Evolutionary conservation across 2,113 vertebrate species (phyloP).

Genomic region (Oxygymnocypris stewartii): DNA sequence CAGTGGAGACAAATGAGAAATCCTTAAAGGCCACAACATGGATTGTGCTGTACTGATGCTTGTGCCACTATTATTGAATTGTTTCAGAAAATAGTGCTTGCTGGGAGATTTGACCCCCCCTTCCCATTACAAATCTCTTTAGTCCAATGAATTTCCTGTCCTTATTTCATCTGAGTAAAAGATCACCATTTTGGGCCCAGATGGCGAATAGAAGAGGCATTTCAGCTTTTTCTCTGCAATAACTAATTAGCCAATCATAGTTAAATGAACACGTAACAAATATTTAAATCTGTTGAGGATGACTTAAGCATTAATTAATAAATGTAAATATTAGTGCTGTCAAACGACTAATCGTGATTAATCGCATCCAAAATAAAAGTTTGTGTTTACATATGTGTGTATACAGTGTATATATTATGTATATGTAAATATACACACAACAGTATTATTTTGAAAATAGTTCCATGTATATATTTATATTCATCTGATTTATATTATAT

Average conservation of each 20-base stretch:
- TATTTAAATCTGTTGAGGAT: not conserved
- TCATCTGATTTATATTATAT: too few species aligned
- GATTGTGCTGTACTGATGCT: constrained; percentile 21
- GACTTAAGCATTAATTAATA: not conserved
- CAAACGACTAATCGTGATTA: too few species aligned
- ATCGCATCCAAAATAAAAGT: too few species aligned
- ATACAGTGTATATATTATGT: too few species aligned
- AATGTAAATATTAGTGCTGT: too few species aligned
- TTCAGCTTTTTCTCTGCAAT: not conserved
- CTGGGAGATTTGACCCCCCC: not conserved
- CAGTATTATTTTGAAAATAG: too few species aligned
- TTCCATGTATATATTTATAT: too few species aligned
- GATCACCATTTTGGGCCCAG: constrained; percentile 20
- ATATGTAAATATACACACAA: too few species aligned
- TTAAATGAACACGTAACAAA: too few species aligned
- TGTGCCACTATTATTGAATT: not conserved
- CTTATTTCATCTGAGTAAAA: constrained; percentile 46
- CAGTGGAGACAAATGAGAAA: not conserved
- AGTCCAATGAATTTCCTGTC: constrained; percentile 30
- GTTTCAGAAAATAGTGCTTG: not conserved
- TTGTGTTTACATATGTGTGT: too few species aligned
- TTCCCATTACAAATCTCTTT: constrained; percentile 27
- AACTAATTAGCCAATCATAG: not conserved
- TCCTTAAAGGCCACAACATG: not conserved
- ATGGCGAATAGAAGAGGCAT: not conserved